phyloP scores from a whole-genome alignment of 2,113 vertebrate species.

The Thalassarche chlororhynchos region DNA sequence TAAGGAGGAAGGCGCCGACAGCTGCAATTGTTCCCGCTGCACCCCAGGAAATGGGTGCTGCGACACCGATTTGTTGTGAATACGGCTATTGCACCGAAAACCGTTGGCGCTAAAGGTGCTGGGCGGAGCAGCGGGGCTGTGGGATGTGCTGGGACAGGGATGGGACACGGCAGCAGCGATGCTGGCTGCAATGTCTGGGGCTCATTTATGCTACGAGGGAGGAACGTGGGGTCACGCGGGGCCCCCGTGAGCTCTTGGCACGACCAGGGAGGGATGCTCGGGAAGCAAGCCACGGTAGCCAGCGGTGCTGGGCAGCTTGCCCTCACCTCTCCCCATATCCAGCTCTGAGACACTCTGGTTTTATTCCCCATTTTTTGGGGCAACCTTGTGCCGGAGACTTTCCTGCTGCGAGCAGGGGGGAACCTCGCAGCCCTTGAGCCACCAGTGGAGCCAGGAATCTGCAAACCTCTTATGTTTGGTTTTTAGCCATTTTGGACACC shows the following conservation, averaged over 20 bases:
- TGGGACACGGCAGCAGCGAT: accelerated
- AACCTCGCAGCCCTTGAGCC: neutral
- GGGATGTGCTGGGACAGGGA: neutral
- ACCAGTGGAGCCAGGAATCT: neutral
- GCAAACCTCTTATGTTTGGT: neutral
- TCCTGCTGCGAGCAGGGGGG: accelerated
- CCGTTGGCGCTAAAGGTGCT: accelerated
- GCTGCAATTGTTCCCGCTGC: neutral
- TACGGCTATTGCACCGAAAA: accelerated
- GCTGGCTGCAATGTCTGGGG: neutral
- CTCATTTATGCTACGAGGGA: neutral
- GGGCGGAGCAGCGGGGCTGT: accelerated
- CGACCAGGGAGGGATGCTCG: neutral
- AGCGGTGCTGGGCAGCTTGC: neutral
- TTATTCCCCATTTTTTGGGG: neutral
- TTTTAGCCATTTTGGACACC: neutral
- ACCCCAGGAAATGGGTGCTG: accelerated
- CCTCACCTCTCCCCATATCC: neutral
- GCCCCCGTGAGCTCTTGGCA: neutral
- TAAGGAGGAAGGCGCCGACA: neutral
- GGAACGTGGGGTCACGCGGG: neutral
- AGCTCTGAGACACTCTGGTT: neutral
- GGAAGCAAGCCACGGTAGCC: neutral
- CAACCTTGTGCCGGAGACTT: accelerated
- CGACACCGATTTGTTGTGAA: neutral